These are phyloP conservation scores for Andricus curvator DNA, from an alignment of 2,888 invertebrate genomes.

Conservation along the genomic window DNA sequence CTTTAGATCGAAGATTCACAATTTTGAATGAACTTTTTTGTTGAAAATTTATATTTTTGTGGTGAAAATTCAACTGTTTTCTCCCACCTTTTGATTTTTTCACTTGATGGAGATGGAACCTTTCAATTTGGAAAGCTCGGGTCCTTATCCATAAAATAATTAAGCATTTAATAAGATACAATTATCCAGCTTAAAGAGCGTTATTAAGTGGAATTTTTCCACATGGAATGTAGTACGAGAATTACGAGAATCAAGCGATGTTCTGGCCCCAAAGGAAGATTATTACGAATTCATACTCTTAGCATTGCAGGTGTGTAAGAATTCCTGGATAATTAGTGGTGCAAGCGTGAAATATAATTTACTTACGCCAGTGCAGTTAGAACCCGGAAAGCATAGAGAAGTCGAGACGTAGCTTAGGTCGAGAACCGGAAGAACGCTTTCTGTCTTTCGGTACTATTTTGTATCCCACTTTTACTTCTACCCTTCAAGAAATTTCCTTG, in stretches of 20 bases:
- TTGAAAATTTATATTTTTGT: too few species aligned
- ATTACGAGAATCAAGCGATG: not conserved
- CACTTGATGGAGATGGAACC: too few species aligned
- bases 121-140: too few species aligned
- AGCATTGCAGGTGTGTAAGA: constrained; percentile 2
- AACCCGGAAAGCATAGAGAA: not conserved
- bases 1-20: too few species aligned
- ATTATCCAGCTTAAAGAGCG: not conserved
- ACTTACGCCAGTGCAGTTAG: not conserved
- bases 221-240: not conserved
- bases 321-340: constrained; percentile 17
- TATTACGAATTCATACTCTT: constrained; percentile 13
- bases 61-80: too few species aligned
- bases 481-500: constrained; percentile 43
- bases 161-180: not conserved
- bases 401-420: constrained; percentile 1
- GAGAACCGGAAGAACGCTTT: constrained; percentile 49
- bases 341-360: constrained; percentile 11
- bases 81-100: too few species aligned
- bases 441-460: constrained; percentile 43
- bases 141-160: too few species aligned
- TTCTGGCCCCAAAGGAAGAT: not conserved
- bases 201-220: not conserved
- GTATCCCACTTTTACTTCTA: constrained; percentile 48
- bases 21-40: too few species aligned